Percentiles rank a stretch among this genome's conserved stretches.
These are phyloP conservation scores for Temnopleurus reevesii DNA, from an alignment of 53 echinoderm and acorn worm species.

Conservation along the genomic window DNA sequence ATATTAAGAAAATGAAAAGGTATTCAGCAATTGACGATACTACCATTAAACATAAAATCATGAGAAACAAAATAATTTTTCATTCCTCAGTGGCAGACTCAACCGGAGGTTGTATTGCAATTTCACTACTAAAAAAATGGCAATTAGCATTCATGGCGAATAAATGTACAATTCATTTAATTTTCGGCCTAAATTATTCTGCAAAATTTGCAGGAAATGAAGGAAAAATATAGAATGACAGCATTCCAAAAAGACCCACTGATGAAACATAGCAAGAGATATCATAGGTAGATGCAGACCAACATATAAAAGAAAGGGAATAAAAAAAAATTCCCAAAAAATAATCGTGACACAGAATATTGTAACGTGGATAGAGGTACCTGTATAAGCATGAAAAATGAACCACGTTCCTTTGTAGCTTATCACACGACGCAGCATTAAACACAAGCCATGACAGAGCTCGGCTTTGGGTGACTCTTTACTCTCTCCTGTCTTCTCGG, in stretches of 20 bases:
- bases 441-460: constrained; percentile 48
- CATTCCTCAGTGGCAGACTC: too few species aligned
- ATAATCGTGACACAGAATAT: constrained; percentile 16
- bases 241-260: background rate
- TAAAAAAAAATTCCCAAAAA: background rate
- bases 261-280: constrained; percentile 9
- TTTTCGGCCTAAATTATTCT: background rate
- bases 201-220: background rate
- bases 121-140: too few species aligned
- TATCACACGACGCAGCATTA: constrained; percentile 47
- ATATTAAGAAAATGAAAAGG: too few species aligned
- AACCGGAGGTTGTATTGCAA: too few species aligned
- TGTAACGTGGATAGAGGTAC: constrained; percentile 57
- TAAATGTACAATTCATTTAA: background rate
- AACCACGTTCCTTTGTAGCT: constrained; percentile 39
- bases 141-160: background rate
- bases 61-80: too few species aligned
- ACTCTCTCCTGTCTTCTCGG: constrained; percentile 1
- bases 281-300: background rate
- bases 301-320: background rate
- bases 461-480: background rate
- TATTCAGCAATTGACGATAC: too few species aligned
- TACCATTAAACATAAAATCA: too few species aligned
- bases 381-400: constrained; percentile 56
- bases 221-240: background rate